Base-by-base conservation (phyloP, 2,888 invertebrate genomes). In the Rhingia campestris region DNA sequence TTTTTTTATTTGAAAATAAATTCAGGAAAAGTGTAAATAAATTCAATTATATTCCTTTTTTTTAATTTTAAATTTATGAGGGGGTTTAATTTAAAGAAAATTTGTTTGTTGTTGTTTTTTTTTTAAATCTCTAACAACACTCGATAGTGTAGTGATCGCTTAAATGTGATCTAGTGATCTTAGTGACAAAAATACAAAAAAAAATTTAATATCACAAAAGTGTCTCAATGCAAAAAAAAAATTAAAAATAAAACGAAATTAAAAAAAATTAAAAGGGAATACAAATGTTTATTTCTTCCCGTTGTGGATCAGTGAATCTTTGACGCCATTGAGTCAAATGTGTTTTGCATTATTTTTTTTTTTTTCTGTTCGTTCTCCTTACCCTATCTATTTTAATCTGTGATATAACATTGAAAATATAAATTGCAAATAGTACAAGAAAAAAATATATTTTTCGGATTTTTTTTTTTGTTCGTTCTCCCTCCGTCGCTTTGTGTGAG, bases 381-480 rank as follows among this genome's bases (percentile, higher is more conserved):
- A 69, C 47, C 64, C 73, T 74, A 76, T 85, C 85, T 81, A 81
- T 85, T 85, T 81, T 81, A 85, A 85, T 85, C 81, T 85, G 85
- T 85, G 85, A 85, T 85, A 85, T 85, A 85, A 85, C 85, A 85
- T 85, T 85, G 85, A 85, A 85, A 85, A 79, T 81, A 76, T 76
- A 85, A 81, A 85, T 84, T 84, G 84, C 84, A 80, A 84, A 79
- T 69, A 79, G 79, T 84, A 84, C 70, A 66, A 61, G 58, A 75
- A 35, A 51, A 81, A 51, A 56, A 66, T 41, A 53, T 56, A 75
- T 53, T 53, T 10, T 12, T 3, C 7, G n/a, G 32, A 54, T 33
- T 69, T 33, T 22, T 70, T 53, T 47, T 66, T 61, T 22, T 37
- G 7, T 49, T 22, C 37, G 7, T 49, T 47, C 54, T 63, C 6